Percentiles rank a stretch among this genome's conserved stretches.
Conservation (phyloP, 2,113 vertebrate species). For the Anguilla rostrata region DNA sequence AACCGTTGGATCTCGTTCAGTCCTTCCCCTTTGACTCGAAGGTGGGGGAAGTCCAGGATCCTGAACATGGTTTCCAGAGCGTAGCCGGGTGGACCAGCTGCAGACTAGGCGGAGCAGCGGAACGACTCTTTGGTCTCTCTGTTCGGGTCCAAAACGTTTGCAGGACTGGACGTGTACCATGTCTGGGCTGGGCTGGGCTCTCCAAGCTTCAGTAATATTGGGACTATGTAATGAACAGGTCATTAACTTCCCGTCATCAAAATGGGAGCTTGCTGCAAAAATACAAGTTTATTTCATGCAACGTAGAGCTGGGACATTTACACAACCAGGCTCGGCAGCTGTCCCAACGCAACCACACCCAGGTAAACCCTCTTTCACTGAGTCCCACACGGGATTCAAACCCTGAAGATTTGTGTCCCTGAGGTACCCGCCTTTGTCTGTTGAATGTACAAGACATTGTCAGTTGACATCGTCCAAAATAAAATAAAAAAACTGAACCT, state of each 20-base stretch:
- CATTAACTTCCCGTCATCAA: neutral
- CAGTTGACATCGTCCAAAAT: neutral
- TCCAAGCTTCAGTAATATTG: conserved; percentile 15
- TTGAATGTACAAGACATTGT: neutral
- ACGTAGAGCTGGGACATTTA: neutral
- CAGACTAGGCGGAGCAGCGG: conserved; percentile 74
- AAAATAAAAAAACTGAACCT: too few species aligned
- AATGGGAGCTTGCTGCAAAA: neutral
- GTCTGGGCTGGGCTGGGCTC: conserved; percentile 55
- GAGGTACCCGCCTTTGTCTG: too few species aligned
- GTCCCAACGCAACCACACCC: neutral
- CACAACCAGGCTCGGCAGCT: neutral
- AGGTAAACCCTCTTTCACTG: neutral
- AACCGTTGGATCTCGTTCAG: conserved; percentile 1
- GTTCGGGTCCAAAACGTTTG: conserved; percentile 53
- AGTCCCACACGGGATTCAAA: neutral
- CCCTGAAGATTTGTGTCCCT: neutral
- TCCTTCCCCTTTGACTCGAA: neutral
- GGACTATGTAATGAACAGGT: conserved; percentile 41
- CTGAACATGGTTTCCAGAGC: conserved; percentile 54
- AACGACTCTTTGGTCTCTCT: conserved; percentile 58
- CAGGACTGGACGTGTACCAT: conserved; percentile 55
- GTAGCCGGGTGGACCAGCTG: conserved; percentile 69
- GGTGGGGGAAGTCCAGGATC: conserved; percentile 46
- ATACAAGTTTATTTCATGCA: neutral